Base-by-base conservation (phyloP, 2,113 vertebrate species). In the Cavia porcellus region DNA sequence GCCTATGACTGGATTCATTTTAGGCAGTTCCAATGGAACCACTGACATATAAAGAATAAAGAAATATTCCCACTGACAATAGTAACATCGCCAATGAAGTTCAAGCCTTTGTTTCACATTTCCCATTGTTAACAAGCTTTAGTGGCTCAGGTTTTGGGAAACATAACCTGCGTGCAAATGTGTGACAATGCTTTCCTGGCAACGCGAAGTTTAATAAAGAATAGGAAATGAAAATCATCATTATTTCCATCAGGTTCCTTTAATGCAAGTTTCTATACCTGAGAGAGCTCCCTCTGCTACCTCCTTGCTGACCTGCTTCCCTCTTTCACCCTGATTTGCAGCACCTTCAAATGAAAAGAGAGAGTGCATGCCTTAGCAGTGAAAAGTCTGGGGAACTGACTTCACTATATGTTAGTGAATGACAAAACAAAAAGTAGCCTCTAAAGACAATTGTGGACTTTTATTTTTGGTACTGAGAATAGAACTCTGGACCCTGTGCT, bases 211-310 rank as follows among this genome's bases (percentile, higher is more conserved):
- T 96, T 59, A 89, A 30, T 59, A 70, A 80, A 95, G 96, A 98
- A 86, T 15, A 96, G 95, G 93, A 98, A 98, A 94, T 68, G 98
- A 97, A 97, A 97, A 72, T 62, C 35, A 77, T 95, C 66, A n/a
- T 82, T 59, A 38, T 90, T 12, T 30, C 91, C 57, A 47, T 94
- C 86, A 94, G 70, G n/a, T 97, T 96, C 93, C 94, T 94, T 92
- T 80, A 85, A 64, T 30, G 64, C 13, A 5, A 81, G 95, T 95
- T 96, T 93, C 92, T 87, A 28, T 93, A 87, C 17, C 80, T 96
- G 89, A 70, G 86, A 86, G 62, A 89, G 83, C 47, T 35, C 50
- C 66, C 59, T 84, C 59, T 81, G 80, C 80, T 59, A 1, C 61
- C 45, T 38, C 68, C 68, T 87, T 47, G 32, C 25, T 42, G 70